Evolutionary conservation across 2,888 invertebrate genomes (phyloP).

Genomic region (Brachyptera risi): DNA sequence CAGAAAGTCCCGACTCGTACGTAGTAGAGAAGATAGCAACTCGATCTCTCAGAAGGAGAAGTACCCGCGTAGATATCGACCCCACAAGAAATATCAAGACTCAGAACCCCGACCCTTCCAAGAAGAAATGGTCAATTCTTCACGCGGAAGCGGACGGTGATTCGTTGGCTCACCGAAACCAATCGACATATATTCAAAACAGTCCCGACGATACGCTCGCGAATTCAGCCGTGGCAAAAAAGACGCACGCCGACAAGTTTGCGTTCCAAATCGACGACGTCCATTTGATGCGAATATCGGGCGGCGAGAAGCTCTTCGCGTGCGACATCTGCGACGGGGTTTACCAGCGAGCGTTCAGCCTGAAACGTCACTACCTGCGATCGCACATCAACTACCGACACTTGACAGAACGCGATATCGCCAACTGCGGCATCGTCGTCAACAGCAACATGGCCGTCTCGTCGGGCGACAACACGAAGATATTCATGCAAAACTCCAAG

Average conservation of each 20-base stretch:
- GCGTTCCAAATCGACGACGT: slow-evolving; percentile 34
- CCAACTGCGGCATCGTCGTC: slow-evolving; percentile 44
- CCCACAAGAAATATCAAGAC: neutral
- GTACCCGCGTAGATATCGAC: neutral
- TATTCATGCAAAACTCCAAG: slow-evolving; percentile 20
- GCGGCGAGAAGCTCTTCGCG: slow-evolving; percentile 37
- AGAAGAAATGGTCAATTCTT: too few relatives aligned
- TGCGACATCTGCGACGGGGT: slow-evolving; percentile 50
- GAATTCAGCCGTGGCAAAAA: too few relatives aligned
- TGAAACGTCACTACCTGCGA: slow-evolving; percentile 50
- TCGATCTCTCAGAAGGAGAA: neutral
- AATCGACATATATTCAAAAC: too few relatives aligned
- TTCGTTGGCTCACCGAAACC: neutral
- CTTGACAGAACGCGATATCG: slow-evolving; percentile 44
- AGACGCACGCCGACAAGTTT: slow-evolving; percentile 26
- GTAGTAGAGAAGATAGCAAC: too few relatives aligned
- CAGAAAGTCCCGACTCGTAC: too few relatives aligned
- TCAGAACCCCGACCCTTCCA: neutral
- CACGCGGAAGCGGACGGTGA: too few relatives aligned
- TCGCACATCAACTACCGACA: slow-evolving; percentile 48
- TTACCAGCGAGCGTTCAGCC: slow-evolving; percentile 48
- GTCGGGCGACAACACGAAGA: slow-evolving; percentile 25
- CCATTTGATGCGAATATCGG: slow-evolving; percentile 32
- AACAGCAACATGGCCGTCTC: slow-evolving; percentile 29
- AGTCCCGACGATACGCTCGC: too few relatives aligned